These are phyloP conservation scores for Edolisoma coerulescens DNA, from an alignment of 2,113 vertebrate species.

Conservation along the genomic window DNA sequence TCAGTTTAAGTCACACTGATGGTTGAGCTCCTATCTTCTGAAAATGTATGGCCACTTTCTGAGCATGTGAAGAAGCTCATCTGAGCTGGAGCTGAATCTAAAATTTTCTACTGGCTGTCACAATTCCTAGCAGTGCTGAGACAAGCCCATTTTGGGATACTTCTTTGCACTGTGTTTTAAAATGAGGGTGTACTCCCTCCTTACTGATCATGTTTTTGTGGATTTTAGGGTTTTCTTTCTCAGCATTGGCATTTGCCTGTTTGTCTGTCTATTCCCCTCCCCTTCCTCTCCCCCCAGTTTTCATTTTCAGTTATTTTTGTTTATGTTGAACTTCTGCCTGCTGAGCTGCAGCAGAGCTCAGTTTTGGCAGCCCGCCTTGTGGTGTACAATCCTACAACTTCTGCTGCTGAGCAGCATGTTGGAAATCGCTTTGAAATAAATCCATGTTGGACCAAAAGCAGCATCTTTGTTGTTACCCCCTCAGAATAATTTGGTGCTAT, in stretches of 20 bases:
- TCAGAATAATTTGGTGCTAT: constrained; percentile 53
- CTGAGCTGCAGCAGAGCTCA: constrained; percentile 40
- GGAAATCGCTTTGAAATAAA: constrained; percentile 44
- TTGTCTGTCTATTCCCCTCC: background rate
- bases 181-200: background rate
- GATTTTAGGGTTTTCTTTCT: background rate
- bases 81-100: background rate
- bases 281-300: background rate
- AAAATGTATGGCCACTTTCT: background rate
- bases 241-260: background rate
- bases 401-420: constrained; percentile 47
- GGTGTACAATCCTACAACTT: constrained; percentile 41
- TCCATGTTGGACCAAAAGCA: constrained; percentile 24
- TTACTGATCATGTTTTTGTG: background rate
- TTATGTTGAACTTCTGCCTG: constrained; percentile 52
- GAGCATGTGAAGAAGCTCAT: background rate
- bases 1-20: background rate
- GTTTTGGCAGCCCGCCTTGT: constrained; percentile 49
- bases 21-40: background rate
- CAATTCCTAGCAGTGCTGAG: background rate
- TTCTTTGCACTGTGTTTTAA: background rate
- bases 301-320: constrained; percentile 57
- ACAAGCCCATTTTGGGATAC: background rate
- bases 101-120: background rate
- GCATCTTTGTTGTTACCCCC: constrained; percentile 56